phyloP scores from a whole-genome alignment of 2,113 vertebrate genomes.

The Columbina picui region DNA sequence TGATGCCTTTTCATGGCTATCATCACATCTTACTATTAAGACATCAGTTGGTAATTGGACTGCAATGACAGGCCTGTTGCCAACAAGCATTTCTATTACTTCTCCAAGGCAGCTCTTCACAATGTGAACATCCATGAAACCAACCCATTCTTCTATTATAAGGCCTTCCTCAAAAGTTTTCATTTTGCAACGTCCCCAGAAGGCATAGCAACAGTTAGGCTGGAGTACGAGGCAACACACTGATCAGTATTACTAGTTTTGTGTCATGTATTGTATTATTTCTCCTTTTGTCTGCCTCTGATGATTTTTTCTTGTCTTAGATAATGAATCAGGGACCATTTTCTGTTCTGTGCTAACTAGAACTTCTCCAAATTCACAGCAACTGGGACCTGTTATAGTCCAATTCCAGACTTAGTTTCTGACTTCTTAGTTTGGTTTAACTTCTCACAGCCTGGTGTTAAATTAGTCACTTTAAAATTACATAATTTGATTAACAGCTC shows the following conservation, averaged over 20 bases:
- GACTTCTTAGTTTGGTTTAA: background rate
- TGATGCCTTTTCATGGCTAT: background rate
- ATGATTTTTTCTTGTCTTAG: background rate
- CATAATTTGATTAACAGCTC: background rate
- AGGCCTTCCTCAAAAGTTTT: background rate
- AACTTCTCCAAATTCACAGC: background rate
- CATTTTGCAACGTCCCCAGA: background rate
- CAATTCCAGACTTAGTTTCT: background rate
- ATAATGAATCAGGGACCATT: background rate
- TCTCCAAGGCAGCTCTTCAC: background rate
- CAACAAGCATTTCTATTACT: background rate
- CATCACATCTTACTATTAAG: background rate
- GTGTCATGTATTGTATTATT: background rate
- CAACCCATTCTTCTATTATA: background rate
- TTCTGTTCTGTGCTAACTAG: background rate
- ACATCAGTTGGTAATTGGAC: background rate
- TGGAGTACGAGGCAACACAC: background rate
- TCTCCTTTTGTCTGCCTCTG: background rate
- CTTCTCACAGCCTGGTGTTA: background rate
- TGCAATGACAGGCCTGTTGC: background rate
- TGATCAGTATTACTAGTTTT: background rate
- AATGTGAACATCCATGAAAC: background rate
- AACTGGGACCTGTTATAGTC: background rate
- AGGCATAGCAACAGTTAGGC: background rate
- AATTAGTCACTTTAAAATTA: background rate